These are phyloP conservation scores for Augochlora pura DNA, from an alignment of 1,140 invertebrate species.

Conservation along the genomic window DNA sequence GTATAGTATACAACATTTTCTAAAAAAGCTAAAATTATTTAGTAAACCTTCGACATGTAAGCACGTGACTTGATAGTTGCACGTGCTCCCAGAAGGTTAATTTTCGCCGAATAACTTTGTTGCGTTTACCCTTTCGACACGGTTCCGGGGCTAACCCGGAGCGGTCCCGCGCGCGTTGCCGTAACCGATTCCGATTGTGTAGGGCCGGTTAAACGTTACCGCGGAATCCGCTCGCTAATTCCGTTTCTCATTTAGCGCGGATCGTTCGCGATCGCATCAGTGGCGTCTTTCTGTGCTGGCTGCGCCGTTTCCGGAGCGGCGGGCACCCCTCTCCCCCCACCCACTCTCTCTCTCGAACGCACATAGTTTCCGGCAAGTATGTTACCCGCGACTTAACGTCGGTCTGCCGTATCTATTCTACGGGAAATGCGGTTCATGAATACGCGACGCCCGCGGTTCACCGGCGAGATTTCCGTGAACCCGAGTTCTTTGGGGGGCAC, in stretches of 20 bases:
- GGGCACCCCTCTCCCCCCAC: too few relatives aligned
- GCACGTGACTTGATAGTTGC: too few relatives aligned
- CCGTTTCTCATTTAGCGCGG: slow-evolving; percentile 7
- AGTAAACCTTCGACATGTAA: too few relatives aligned
- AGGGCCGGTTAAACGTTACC: neutral
- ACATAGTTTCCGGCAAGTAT: slow-evolving; percentile 44
- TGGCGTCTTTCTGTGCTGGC: too few relatives aligned
- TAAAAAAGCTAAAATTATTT: too few relatives aligned
- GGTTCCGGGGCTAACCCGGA: too few relatives aligned
- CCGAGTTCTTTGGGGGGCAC: slow-evolving; percentile 27
- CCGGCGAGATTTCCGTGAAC: slow-evolving; percentile 63
- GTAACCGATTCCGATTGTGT: neutral
- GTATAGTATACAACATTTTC: too few relatives aligned
- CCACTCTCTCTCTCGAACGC: slow-evolving; percentile 14
- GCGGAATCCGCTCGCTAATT: slow-evolving; percentile 2
- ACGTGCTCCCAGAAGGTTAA: too few relatives aligned
- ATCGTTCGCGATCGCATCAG: slow-evolving; percentile 23
- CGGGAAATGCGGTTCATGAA: slow-evolving; percentile 70
- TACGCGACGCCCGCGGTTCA: slow-evolving; percentile 60
- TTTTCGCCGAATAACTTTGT: too few relatives aligned
- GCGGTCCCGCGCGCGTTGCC: too few relatives aligned
- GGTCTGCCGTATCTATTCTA: slow-evolving; percentile 68
- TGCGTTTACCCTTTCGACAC: too few relatives aligned
- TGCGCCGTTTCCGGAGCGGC: neutral
- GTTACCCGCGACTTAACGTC: slow-evolving; percentile 51